Conservation (phyloP, 2,888 invertebrate genomes). For the Eudemis profundana region DNA sequence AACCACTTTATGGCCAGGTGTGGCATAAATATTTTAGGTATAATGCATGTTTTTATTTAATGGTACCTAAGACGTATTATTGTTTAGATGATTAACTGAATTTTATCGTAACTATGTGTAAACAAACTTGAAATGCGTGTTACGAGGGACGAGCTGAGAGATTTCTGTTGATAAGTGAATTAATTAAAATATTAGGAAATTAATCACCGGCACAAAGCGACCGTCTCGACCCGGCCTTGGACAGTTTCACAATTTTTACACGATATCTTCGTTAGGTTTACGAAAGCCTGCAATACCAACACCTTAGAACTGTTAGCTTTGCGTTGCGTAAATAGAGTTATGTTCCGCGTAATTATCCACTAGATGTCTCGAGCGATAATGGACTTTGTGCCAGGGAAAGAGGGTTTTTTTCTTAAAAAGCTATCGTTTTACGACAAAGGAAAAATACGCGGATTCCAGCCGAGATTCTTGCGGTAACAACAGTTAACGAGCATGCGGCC, state of each 20-base stretch:
- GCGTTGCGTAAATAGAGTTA: constrained; percentile 59
- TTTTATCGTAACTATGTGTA: constrained; percentile 4
- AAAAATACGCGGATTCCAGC: constrained; percentile 12
- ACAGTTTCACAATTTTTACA: constrained; percentile 73
- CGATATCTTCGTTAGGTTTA: constrained; percentile 72
- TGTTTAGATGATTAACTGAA: no score
- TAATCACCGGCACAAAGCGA: constrained; percentile 63
- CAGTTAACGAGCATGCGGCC: not conserved
- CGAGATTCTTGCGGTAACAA: constrained; percentile 15
- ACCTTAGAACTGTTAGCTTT: constrained; percentile 32
- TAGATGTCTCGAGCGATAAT: constrained; percentile 6
- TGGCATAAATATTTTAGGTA: no score
- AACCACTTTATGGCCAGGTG: no score
- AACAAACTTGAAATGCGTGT: constrained; percentile 1
- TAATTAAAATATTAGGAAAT: constrained; percentile 59
- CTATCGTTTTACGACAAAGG: constrained; percentile 12
- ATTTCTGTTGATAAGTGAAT: constrained; percentile 40
- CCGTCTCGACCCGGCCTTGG: constrained; percentile 60
- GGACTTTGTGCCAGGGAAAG: constrained; percentile 4
- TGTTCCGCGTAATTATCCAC: constrained; percentile 50
- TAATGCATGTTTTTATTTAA: no score
- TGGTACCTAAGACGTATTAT: no score
- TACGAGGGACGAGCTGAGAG: constrained; percentile 2
- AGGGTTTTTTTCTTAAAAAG: not conserved
- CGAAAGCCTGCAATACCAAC: constrained; percentile 68